Evolutionary conservation across 2,888 invertebrate species (phyloP).

Genomic region (Adelognathus sp.): DNA sequence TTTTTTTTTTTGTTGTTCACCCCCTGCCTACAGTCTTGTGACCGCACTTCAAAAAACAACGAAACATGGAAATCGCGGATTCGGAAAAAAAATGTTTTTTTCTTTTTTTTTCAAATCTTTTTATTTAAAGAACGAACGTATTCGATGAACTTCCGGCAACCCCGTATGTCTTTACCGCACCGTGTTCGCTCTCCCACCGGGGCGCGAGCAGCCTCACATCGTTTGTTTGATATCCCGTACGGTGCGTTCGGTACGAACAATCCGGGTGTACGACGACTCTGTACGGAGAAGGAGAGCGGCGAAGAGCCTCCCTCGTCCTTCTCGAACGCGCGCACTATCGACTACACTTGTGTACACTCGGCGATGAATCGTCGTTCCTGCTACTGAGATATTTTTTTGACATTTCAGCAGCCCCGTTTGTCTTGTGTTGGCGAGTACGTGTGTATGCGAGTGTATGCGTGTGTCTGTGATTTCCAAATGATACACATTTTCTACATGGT

Average conservation of each 20-base stretch:
- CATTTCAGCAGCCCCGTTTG: conserved; percentile 42
- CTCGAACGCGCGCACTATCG: conserved; percentile 1
- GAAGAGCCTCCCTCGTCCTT: not conserved
- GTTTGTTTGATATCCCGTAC: conserved; percentile 21
- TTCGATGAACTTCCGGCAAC: conserved; percentile 55
- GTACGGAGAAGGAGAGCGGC: not conserved
- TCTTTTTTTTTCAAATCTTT: not conserved
- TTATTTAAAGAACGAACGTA: conserved; percentile 33
- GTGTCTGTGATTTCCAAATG: not conserved
- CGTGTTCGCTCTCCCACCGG: conserved; percentile 51
- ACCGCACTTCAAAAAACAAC: not conserved
- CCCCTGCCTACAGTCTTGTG: not conserved
- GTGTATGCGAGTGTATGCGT: conserved; percentile 52
- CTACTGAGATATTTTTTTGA: not conserved
- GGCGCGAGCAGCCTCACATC: conserved; percentile 24
- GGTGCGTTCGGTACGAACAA: not conserved
- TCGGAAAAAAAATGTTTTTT: not conserved
- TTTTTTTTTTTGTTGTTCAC: not conserved
- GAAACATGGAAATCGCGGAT: not conserved
- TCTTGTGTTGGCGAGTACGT: too few species aligned
- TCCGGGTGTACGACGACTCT: conserved; percentile 3
- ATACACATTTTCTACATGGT: conserved; percentile 61
- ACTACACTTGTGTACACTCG: conserved; percentile 1
- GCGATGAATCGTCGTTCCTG: not conserved
- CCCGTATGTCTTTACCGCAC: conserved; percentile 44